Evolutionary conservation across 2,888 invertebrate species (phyloP).

Genomic region (Diaprepes abbreviatus): DNA sequence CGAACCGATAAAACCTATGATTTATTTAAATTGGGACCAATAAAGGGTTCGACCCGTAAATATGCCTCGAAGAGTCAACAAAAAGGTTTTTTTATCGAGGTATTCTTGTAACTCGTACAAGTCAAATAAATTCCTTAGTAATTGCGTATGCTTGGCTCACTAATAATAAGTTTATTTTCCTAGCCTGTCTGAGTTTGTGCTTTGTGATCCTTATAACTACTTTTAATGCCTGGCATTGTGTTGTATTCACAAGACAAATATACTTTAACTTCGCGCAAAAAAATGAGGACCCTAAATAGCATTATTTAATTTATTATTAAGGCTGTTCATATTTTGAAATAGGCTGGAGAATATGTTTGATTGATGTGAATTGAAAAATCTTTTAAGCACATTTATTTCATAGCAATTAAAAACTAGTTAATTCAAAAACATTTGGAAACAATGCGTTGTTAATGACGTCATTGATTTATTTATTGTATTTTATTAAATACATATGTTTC

Average conservation of each 20-base stretch:
- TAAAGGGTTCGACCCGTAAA: conserved; percentile 19
- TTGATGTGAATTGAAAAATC: no score
- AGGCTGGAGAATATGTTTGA: no score
- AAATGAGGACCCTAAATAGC: no score
- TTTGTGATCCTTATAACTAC: conserved; percentile 17
- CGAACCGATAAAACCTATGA: conserved; percentile 26
- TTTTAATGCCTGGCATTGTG: conserved; percentile 10
- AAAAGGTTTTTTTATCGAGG: conserved; percentile 17
- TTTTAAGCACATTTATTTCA: no score
- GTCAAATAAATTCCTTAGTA: conserved; percentile 27
- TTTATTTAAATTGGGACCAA: conserved; percentile 11
- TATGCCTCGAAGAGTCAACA: conserved; percentile 16
- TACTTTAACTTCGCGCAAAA: no score
- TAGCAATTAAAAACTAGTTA: no score
- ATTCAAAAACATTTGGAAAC: no score
- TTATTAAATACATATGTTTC: no score
- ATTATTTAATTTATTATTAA: no score
- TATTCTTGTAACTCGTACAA: conserved; percentile 19
- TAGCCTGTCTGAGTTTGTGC: conserved; percentile 27
- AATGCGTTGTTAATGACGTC: no score
- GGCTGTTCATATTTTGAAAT: no score
- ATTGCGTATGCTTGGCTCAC: conserved; percentile 21
- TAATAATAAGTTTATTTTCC: conserved; percentile 25
- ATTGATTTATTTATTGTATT: no score
- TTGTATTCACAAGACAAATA: conserved; percentile 9